Base-by-base conservation (phyloP, 92 coral and sea anemone species). In the Nematostella vectensis region DNA sequence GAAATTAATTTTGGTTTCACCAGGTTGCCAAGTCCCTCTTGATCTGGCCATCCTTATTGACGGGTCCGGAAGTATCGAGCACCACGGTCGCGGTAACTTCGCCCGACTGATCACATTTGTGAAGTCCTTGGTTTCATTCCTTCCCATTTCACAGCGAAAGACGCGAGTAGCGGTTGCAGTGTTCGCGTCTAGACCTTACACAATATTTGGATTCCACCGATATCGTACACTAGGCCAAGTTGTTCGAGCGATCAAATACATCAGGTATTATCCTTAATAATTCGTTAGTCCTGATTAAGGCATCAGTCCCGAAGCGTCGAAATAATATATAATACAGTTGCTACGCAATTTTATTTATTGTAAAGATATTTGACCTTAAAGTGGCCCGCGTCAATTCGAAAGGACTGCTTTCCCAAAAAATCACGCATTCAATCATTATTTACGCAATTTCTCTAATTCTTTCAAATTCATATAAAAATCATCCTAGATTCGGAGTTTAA, bases 21-120 rank as follows among this genome's bases (percentile, higher is more conserved):
- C 22, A 78, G 85, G 64, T 15, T 78, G 85, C 61, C 59, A 55
- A 72, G 81, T 73, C 19, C 74, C 65, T 11, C 55, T 78, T 40
- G 85, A 78, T 59, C 70, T 78, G 28, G 85, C 79, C 3, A 65
- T 78, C 63, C 67, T 78, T 16, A 40, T 78, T 31, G 85, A 78
- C 48, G 85, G 72, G 30, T 57, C 80, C 3, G 29, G 73, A 0
- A 38, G 54, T 18, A 48, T 67, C 20, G 96, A 89, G 45, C 78
- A 68, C 3, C 62, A 48, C 45, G 65, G 80, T 11, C 29, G 31
- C 23, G 27, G 48, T 2, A 68, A 72, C 39, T 74, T 79, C 16
- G 44, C 20, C 1, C 69, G 70, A 9, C 55, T 76, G 2, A 43
- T 62, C 24, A 47, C 59, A 16, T 69, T 71, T 63, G 79, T 79